Base-by-base conservation (phyloP, 2,797 vertebrate species). In the Syngnathus rostellatus region DNA sequence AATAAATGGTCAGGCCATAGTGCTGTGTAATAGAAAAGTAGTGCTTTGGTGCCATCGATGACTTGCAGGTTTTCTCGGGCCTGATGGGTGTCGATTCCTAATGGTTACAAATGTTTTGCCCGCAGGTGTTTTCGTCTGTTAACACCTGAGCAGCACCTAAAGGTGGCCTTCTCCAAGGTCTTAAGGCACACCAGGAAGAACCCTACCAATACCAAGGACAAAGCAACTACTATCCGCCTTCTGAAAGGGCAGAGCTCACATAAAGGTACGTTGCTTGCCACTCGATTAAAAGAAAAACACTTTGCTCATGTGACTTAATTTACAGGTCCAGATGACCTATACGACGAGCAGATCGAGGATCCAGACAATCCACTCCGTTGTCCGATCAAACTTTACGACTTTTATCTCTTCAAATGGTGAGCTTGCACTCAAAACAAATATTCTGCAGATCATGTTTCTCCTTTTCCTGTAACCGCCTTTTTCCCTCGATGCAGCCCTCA, bases 401-500 rank as follows among this genome's bases (percentile, higher is more conserved):
- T 99, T 93, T 99, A 99, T 93, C 97, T 99, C 93, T 99, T 99
- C 87, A 99, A 99, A 94, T 99, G 97, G 97, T 98, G 83, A 92
- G 94, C 31, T 78, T 61, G 19, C 12, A 3, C 39, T 14, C 7
- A 21, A 2, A 46, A 62, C 1, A 14, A 46, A 58, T 45, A 19
- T 37, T 1, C 3, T 53, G 23, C 7, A 2, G 4, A 16, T 1
- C 8, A 58, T 46, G 14, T 64, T 64, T 64, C 25, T 19, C 23
- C 8, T 10, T 46, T 50, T 9, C 19, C 25, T 4, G 17, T n/a
- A 6, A 11, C 14, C 25, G 5, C 19, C 62, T 10, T 6, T 2
- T 6, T 70, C 21, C 48, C 67, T 0, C 82, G 62, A 80, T 62
- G 0, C 87, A 99, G 97, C 81, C 97, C 97, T 73, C 97, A 99